These are phyloP conservation scores for Danio choprae DNA, from an alignment of 2,797 vertebrate species.

Conservation along the genomic window DNA sequence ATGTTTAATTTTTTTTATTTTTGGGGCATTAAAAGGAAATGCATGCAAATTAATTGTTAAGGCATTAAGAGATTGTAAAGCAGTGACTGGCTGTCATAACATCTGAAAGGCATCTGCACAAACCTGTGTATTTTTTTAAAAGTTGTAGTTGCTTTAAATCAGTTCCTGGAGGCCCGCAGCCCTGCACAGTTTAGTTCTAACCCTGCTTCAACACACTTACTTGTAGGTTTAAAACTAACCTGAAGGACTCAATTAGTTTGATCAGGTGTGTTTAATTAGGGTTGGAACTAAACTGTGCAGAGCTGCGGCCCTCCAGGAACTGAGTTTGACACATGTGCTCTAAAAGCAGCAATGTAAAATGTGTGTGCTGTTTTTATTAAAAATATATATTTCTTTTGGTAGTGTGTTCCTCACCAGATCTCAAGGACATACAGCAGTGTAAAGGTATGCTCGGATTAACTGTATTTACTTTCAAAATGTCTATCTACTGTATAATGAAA, in stretches of 20 bases:
- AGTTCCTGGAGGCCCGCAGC: no score
- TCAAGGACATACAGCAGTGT: constrained; percentile 8
- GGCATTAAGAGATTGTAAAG: not conserved
- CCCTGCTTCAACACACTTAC: no score
- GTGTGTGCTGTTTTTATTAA: not conserved
- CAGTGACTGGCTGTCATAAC: not conserved
- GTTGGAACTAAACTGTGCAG: no score
- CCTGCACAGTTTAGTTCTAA: no score
- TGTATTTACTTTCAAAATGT: not conserved
- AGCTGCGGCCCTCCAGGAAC: no score
- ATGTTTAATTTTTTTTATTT: no score
- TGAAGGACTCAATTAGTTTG: no score
- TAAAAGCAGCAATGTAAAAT: no score
- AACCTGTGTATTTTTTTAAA: not conserved
- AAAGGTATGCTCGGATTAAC: constrained; percentile 19
- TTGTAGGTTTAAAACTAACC: no score
- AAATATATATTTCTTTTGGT: not conserved
- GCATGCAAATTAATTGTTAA: not conserved
- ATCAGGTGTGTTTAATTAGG: no score
- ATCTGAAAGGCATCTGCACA: not conserved
- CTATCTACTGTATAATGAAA: not conserved
- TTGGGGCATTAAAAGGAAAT: not conserved
- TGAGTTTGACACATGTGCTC: no score
- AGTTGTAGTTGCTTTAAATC: no score
- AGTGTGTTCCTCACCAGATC: constrained; percentile 20